These are phyloP conservation scores for Phrynocephalus versicolor DNA, from an alignment of 2,113 vertebrate species.

Conservation along the genomic window DNA sequence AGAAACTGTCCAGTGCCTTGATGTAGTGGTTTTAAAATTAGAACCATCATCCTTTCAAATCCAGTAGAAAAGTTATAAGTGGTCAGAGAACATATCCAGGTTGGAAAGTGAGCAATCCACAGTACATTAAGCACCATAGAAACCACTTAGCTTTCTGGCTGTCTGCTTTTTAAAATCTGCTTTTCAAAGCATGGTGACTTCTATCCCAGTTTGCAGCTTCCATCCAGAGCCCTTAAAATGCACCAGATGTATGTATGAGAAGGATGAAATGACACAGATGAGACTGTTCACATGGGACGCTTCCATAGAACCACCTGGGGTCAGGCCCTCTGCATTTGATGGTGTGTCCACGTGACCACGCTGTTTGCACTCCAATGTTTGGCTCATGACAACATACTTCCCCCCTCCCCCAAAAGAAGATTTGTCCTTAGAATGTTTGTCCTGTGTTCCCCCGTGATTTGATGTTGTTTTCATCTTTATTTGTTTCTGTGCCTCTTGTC, in stretches of 20 bases:
- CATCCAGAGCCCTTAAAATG: neutral
- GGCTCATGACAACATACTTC: too few relatives aligned
- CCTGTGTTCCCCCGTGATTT: too few relatives aligned
- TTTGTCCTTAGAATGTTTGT: too few relatives aligned
- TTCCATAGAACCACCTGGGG: neutral
- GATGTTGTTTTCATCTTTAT: too few relatives aligned
- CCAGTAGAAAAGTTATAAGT: slow-evolving; percentile 27
- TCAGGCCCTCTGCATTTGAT: neutral
- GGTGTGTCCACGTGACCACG: too few relatives aligned
- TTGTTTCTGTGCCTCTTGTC: too few relatives aligned
- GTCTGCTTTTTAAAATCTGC: neutral
- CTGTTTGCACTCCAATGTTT: too few relatives aligned
- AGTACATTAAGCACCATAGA: neutral
- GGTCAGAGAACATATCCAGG: slow-evolving; percentile 27
- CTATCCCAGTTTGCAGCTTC: neutral
- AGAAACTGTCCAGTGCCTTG: neutral
- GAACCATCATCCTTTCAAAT: neutral
- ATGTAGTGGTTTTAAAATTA: neutral
- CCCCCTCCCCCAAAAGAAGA: too few relatives aligned
- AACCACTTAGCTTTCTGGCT: slow-evolving; percentile 29
- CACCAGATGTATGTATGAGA: neutral
- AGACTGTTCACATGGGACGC: neutral
- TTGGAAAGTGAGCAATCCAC: slow-evolving; percentile 19
- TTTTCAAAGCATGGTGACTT: slow-evolving; percentile 6
- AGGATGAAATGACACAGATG: too few relatives aligned